Conservation (phyloP, 2,888 invertebrate genomes). For the Bugula neritina region DNA sequence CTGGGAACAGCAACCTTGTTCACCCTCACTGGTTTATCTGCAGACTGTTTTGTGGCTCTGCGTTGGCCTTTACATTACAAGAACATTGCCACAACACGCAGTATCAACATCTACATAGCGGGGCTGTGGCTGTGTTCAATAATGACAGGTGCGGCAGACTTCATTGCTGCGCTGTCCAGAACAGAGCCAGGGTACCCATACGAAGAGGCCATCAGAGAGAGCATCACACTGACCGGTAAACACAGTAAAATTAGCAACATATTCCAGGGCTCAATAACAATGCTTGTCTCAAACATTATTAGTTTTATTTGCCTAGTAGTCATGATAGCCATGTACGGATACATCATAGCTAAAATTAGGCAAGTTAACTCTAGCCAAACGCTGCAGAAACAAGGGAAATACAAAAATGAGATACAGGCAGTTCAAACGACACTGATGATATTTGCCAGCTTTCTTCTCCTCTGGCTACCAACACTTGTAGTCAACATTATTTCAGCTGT, state of each 20-base stretch:
- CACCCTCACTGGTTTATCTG: neutral
- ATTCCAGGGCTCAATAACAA: neutral
- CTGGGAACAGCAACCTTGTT: neutral
- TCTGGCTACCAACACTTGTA: constrained; percentile 13
- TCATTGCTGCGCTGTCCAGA: neutral
- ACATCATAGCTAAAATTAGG: constrained; percentile 3
- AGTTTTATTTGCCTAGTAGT: constrained; percentile 12
- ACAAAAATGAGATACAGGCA: constrained; percentile 9
- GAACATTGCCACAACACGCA: neutral
- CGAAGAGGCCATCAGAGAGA: neutral
- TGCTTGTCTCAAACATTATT: neutral
- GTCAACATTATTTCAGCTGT: neutral
- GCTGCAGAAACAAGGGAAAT: neutral
- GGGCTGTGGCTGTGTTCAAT: neutral
- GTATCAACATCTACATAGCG: constrained; percentile 4
- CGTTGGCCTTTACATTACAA: constrained; percentile 18
- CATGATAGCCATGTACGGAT: constrained; percentile 13
- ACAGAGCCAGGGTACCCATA: neutral
- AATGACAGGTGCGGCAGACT: neutral
- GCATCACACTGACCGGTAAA: neutral
- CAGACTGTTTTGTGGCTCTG: constrained; percentile 18
- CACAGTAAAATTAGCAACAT: neutral
- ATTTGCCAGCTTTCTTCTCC: constrained; percentile 15
- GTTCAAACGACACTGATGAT: constrained; percentile 12
- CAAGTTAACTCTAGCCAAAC: neutral